Conservation (phyloP, 2,113 vertebrate genomes). For the Chaetops frenatus region DNA sequence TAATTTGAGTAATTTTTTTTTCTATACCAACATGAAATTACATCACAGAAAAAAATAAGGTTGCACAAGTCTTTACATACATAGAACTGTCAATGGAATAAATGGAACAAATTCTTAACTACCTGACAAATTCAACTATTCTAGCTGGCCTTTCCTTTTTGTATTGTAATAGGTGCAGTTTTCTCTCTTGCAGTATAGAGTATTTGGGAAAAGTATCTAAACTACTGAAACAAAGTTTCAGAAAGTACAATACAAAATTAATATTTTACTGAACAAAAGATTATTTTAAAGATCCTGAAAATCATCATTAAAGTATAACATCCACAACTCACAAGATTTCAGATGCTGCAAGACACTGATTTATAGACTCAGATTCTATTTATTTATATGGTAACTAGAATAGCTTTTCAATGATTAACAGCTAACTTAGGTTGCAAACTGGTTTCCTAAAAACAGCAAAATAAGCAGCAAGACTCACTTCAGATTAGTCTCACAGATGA, state of each 20-base stretch:
- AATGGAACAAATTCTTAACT: neutral
- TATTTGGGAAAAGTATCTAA: neutral
- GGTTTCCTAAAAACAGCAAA: neutral
- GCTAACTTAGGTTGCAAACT: neutral
- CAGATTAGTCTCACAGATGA: neutral
- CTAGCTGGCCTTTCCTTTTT: neutral
- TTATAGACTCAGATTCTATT: neutral
- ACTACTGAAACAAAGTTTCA: neutral
- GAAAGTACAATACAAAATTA: neutral
- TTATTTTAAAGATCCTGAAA: neutral
- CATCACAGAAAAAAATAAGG: neutral
- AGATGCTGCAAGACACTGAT: neutral
- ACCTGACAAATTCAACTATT: neutral
- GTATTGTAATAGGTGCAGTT: neutral
- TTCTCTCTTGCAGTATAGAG: neutral
- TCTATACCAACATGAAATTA: neutral
- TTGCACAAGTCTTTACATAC: neutral
- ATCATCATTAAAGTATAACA: neutral
- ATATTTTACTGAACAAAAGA: neutral
- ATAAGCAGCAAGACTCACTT: neutral
- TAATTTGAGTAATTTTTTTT: neutral
- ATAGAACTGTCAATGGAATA: neutral
- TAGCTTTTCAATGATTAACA: neutral
- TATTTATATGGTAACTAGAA: neutral
- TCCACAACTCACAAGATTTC: neutral